Percentiles rank a stretch among this genome's conserved stretches.
Evolutionary conservation across 64 coral and sea anemone species (phyloP).

Genomic region (Montipora sp.): DNA sequence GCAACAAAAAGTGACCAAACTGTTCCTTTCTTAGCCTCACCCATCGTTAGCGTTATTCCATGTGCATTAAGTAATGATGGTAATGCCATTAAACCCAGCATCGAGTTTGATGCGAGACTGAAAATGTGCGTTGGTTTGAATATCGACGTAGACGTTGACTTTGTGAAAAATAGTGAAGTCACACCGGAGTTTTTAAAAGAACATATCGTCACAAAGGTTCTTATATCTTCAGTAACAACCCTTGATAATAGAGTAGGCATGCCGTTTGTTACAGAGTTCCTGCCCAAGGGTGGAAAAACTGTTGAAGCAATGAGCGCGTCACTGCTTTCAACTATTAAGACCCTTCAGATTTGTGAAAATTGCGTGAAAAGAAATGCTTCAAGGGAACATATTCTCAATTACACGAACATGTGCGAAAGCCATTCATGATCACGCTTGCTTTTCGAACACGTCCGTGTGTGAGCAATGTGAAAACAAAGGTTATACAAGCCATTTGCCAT

Average conservation of each 20-base stretch:
- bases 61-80: slow-evolving; percentile 55
- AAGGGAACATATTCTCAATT: slow-evolving; percentile 28
- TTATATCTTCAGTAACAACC: slow-evolving; percentile 54
- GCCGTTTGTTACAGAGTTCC: slow-evolving; percentile 45
- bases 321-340: too few relatives aligned
- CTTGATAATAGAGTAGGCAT: slow-evolving; percentile 47
- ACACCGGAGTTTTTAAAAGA: slow-evolving; percentile 26
- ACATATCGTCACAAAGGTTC: slow-evolving; percentile 48
- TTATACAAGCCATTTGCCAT: slow-evolving; percentile 46
- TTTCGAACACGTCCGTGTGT: slow-evolving; percentile 6
- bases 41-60: neutral
- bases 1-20: too few relatives aligned
- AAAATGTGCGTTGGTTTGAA: slow-evolving; percentile 36
- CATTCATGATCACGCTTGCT: slow-evolving; percentile 4
- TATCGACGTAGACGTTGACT: slow-evolving; percentile 31
- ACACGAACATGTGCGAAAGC: slow-evolving; percentile 29
- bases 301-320: too few relatives aligned
- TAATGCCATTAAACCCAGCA: slow-evolving; percentile 46
- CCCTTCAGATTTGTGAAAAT: slow-evolving; percentile 19
- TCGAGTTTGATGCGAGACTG: slow-evolving; percentile 49
- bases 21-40: too few relatives aligned
- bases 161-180: slow-evolving; percentile 21
- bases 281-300: slow-evolving; percentile 34
- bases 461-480: slow-evolving; percentile 31
- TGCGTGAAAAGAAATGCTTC: slow-evolving; percentile 13